Evolutionary conservation across 2,113 vertebrate species (phyloP).

Genomic region (Engystomops pustulosus): DNA sequence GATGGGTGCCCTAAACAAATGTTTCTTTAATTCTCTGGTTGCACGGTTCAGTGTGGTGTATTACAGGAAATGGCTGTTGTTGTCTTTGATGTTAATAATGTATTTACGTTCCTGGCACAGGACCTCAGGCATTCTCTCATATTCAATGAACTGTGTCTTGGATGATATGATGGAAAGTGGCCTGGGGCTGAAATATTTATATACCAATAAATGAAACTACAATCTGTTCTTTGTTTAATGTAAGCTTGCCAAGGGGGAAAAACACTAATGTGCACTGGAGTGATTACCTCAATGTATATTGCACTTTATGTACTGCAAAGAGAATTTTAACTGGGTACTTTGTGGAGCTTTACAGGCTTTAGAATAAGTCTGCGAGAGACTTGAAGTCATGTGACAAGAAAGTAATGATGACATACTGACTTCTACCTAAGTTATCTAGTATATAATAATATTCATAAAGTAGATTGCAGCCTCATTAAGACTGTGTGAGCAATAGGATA

Average conservation of each 20-base stretch:
- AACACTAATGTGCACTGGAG: constrained; percentile 41
- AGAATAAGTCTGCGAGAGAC: neutral
- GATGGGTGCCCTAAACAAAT: neutral
- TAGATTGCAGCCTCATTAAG: no score
- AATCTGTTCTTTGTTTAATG: constrained; percentile 54
- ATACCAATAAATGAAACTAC: constrained; percentile 32
- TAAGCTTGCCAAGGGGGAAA: constrained; percentile 18
- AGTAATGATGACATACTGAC: neutral
- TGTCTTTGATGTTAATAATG: constrained; percentile 24
- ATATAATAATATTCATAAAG: neutral
- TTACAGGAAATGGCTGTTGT: constrained; percentile 24
- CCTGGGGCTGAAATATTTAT: constrained; percentile 49
- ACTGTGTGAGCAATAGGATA: no score
- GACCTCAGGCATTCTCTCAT: constrained; percentile 26
- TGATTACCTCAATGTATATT: constrained; percentile 31
- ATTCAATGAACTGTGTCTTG: constrained; percentile 40
- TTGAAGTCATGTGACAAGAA: neutral
- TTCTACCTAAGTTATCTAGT: neutral
- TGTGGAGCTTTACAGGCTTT: neutral
- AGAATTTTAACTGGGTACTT: neutral
- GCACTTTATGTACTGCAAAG: constrained; percentile 30
- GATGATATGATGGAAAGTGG: constrained; percentile 36
- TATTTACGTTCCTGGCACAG: constrained; percentile 33
- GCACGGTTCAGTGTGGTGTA: neutral
- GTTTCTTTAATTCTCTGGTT: neutral